Percentiles rank a stretch among this genome's conserved stretches.
Evolutionary conservation across 2,888 invertebrate genomes (phyloP).

Genomic region (Anthrax anthrax): DNA sequence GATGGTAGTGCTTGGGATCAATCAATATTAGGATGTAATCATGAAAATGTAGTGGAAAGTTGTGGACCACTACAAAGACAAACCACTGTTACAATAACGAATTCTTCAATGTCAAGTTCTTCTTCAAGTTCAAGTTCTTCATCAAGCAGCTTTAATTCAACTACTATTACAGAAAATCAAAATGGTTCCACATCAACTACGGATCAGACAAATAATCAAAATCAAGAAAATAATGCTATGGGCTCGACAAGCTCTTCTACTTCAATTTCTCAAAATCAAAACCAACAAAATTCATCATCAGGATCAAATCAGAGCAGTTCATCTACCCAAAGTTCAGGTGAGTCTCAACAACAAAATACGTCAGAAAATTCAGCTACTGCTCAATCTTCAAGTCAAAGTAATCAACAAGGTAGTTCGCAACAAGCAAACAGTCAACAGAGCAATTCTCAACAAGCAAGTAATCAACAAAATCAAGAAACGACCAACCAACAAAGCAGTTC

Average conservation of each 20-base stretch:
- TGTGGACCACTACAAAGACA: slow-evolving; percentile 20
- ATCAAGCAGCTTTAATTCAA: background rate
- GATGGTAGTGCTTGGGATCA: slow-evolving; percentile 68
- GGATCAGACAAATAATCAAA: slow-evolving; percentile 5
- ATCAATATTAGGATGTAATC: slow-evolving; percentile 52
- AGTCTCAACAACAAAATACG: background rate
- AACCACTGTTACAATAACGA: slow-evolving; percentile 6
- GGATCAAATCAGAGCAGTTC: background rate
- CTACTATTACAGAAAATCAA: background rate
- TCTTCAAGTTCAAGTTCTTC: slow-evolving; percentile 1
- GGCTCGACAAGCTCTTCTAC: slow-evolving; percentile 10
- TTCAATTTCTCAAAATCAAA: slow-evolving; percentile 11
- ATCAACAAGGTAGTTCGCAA: background rate
- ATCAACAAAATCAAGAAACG: background rate
- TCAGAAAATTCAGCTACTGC: background rate
- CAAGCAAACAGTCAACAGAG: background rate
- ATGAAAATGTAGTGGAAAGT: slow-evolving; percentile 45
- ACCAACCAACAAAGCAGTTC: background rate
- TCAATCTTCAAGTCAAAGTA: background rate
- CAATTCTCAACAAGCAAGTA: no score
- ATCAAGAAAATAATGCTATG: slow-evolving; percentile 5
- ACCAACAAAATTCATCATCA: background rate
- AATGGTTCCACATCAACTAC: background rate
- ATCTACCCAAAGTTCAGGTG: background rate
- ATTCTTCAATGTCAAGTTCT: slow-evolving; percentile 5